Conservation (phyloP, 2,113 vertebrate genomes). For the Tichodroma muraria region DNA sequence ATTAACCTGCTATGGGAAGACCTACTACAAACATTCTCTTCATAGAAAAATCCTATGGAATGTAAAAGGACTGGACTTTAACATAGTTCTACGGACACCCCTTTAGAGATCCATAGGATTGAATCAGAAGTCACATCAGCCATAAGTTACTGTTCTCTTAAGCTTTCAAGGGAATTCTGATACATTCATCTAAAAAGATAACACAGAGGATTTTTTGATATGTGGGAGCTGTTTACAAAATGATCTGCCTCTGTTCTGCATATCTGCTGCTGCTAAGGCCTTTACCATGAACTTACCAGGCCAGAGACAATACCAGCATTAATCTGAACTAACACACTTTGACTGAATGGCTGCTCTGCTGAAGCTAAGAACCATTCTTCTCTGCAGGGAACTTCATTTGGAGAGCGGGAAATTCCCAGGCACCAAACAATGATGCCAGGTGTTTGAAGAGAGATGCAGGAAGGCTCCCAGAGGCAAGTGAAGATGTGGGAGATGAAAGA, state of each 20-base stretch:
- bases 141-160: background rate
- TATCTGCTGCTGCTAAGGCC: background rate
- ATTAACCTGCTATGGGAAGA: constrained; percentile 26
- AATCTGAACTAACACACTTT: background rate
- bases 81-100: background rate
- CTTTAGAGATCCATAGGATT: background rate
- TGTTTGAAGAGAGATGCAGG: background rate
- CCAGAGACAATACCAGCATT: background rate
- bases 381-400: constrained; percentile 3
- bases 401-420: background rate
- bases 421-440: background rate
- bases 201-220: background rate
- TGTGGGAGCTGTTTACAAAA: background rate
- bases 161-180: background rate
- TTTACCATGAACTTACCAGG: background rate
- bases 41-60: background rate
- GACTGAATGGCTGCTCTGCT: background rate
- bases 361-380: background rate
- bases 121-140: background rate
- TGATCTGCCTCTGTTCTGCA: background rate
- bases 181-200: background rate
- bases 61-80: background rate
- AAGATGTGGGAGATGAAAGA: background rate
- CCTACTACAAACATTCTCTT: background rate
- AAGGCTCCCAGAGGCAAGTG: background rate